Evolutionary conservation across 2,797 vertebrate species (phyloP), one percentile per base, ranked within the genome.

Genomic region (Monodelphis domestica): DNA sequence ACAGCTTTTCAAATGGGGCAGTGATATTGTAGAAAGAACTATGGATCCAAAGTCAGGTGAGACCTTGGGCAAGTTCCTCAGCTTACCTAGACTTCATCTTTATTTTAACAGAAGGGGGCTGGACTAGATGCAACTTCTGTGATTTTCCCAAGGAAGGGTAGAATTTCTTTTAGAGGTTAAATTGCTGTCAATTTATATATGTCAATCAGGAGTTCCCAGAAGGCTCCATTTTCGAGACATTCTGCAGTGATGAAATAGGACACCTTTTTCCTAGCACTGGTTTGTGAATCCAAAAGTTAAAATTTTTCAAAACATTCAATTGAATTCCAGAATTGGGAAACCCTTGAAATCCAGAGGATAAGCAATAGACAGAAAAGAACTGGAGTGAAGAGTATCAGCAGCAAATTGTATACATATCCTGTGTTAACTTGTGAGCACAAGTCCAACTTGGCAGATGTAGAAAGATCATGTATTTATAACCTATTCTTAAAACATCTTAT

Each of bases 251-350:
- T 94, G 33, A 88, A 59, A 93, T 55, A 92, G 95, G 59, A 54
- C 90, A 92, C 57, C 93, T 88, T 91, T 84, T 45, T 84, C 70
- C 33, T 50, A 84, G 21, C 38, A 45, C 24, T 12, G 5, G 70
- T 9, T 45, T 84, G 70, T 50, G 70, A 45, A 84, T 45, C 38
- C 10, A 84, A 84, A 84, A 84, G 95, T 90, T 96, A 26, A 97
- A 95, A 93, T 97, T 97, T 97, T 97, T 96, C 95, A 93, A 88
- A 53, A 91, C 90, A 96, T 96, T 94, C 97, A 95, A 97, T 1
- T 0, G 89, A 89, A 97, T 93, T 96, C 93, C 95, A 97, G 93
- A 88, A 56, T 17, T 94, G 88, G 94, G 95, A 97, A 97, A 93
- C 92, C 93, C 95, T 90, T 29, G 24, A 55, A 92, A 91, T 92